Conservation (phyloP, 2,888 invertebrate genomes). For the Polyploca ridens region DNA sequence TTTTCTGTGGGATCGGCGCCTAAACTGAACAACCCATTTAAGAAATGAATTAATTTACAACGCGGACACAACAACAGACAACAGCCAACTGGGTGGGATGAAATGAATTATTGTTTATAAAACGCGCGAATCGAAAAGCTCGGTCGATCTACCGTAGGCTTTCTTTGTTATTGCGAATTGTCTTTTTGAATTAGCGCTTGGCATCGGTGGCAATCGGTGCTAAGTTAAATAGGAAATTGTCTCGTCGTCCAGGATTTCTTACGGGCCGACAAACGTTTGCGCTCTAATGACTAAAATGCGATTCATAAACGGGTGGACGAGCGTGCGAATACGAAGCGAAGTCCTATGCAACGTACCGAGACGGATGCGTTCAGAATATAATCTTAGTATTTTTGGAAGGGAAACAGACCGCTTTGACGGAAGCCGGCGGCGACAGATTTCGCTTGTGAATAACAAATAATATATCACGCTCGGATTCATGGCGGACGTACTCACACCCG, state of each 20-base stretch:
- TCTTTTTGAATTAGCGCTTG: slow-evolving; percentile 2
- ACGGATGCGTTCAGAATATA: slow-evolving; percentile 67
- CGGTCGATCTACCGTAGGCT: not conserved
- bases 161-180: slow-evolving; percentile 1
- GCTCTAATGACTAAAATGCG: slow-evolving; percentile 43
- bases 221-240: slow-evolving; percentile 23
- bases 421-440: slow-evolving; percentile 68
- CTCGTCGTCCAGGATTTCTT: slow-evolving; percentile 26
- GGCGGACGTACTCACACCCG: slow-evolving; percentile 53
- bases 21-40: not conserved
- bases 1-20: too few relatives aligned
- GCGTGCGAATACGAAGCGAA: slow-evolving; percentile 57
- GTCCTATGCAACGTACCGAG: slow-evolving; percentile 56
- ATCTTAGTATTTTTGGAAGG: slow-evolving; percentile 70
- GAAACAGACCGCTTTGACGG: slow-evolving; percentile 65
- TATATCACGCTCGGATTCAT: slow-evolving; percentile 47
- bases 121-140: not conserved
- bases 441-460: slow-evolving; percentile 65
- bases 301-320: slow-evolving; percentile 37
- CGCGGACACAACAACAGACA: not conserved
- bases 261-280: slow-evolving; percentile 38
- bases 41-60: slow-evolving; percentile 6
- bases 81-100: not conserved
- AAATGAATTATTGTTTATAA: not conserved
- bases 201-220: too few relatives aligned